Percentiles rank a stretch among this genome's conserved stretches.
Evolutionary conservation across 2,888 invertebrate genomes (phyloP).

Genomic region (Portevinia maculata): DNA sequence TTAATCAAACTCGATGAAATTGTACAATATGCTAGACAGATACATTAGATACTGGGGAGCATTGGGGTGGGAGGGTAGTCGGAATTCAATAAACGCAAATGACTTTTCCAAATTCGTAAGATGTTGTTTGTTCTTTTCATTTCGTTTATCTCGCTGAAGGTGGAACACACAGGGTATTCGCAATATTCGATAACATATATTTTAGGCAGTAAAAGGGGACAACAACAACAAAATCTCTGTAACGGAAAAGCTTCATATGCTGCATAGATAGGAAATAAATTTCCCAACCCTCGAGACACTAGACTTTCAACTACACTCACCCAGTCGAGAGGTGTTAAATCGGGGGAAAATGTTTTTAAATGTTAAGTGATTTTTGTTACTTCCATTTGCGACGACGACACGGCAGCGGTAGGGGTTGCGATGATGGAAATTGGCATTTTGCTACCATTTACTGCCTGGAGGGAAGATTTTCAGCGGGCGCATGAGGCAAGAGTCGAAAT

Average conservation of each 20-base stretch:
- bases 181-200: slow-evolving; percentile 7
- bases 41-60: background rate
- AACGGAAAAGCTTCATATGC: slow-evolving; percentile 51
- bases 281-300: slow-evolving; percentile 57
- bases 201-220: slow-evolving; percentile 14
- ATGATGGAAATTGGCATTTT: slow-evolving; percentile 72
- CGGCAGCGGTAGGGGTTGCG: background rate
- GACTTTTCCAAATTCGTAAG: slow-evolving; percentile 65
- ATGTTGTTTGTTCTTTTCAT: slow-evolving; percentile 36
- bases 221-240: background rate
- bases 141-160: slow-evolving; percentile 5
- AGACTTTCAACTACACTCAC: slow-evolving; percentile 37
- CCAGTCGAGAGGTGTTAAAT: slow-evolving; percentile 49
- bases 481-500: slow-evolving; percentile 58
- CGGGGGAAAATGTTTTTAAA: slow-evolving; percentile 50
- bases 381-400: slow-evolving; percentile 51
- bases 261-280: slow-evolving; percentile 60
- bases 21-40: slow-evolving; percentile 64
- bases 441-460: slow-evolving; percentile 64
- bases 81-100: slow-evolving; percentile 64
- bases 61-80: background rate
- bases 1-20: slow-evolving; percentile 68
- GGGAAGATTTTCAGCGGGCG: slow-evolving; percentile 35
- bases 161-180: background rate
- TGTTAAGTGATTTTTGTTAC: slow-evolving; percentile 74